A percentile compares a stretch with the other conserved stretches of the same genome.
These are phyloP conservation scores for Erannis defoliaria DNA, from an alignment of 2,888 invertebrate genomes.

Conservation along the genomic window DNA sequence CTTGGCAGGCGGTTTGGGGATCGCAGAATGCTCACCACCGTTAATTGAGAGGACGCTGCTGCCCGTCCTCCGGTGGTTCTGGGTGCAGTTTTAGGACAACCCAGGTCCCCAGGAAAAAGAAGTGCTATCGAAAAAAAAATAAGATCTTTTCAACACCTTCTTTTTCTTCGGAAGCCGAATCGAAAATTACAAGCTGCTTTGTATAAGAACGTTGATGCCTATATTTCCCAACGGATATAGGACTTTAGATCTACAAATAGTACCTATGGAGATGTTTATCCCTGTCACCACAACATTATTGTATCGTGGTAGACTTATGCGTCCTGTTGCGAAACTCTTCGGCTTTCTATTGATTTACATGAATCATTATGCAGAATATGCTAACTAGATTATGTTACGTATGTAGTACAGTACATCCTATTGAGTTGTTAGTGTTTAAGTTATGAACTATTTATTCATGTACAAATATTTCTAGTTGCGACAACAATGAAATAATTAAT, in stretches of 20 bases:
- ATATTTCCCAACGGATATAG: constrained; percentile 4
- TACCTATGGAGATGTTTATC: background rate
- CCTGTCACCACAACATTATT: constrained; percentile 20
- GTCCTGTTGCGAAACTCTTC: constrained; percentile 59
- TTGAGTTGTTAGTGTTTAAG: background rate
- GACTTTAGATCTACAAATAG: background rate
- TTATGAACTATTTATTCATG: no score
- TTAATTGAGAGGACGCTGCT: no score
- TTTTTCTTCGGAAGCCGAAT: no score
- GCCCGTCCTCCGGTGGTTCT: no score
- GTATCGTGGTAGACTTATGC: constrained; percentile 45
- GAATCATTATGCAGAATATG: constrained; percentile 46
- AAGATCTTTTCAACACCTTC: no score
- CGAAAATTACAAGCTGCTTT: background rate
- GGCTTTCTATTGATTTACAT: constrained; percentile 70
- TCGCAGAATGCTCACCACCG: no score
- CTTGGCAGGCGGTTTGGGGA: no score
- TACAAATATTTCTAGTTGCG: no score
- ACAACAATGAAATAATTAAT: no score
- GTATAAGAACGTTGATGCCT: background rate
- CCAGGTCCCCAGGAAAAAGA: no score
- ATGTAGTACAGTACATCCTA: constrained; percentile 12
- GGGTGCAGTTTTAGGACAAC: no score
- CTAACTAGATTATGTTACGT: constrained; percentile 23
- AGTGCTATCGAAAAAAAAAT: no score